Conservation (phyloP, 2,113 vertebrate species). For the Hippocampus comes region DNA sequence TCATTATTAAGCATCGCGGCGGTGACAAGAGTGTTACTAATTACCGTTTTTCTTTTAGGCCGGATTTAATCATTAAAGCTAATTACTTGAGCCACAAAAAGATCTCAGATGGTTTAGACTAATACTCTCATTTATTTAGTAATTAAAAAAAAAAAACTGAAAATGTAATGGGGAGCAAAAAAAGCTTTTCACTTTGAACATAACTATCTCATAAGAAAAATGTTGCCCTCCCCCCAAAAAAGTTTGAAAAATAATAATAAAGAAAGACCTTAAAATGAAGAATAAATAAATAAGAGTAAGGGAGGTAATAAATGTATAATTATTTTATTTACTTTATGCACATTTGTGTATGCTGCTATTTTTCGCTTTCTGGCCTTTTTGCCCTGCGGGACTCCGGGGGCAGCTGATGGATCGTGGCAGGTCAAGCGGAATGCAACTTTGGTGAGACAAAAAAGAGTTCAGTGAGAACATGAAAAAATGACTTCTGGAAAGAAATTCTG, state of each 20-base stretch:
- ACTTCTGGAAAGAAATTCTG: too few relatives aligned
- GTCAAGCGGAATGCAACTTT: too few relatives aligned
- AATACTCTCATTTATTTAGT: neutral
- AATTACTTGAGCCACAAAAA: constrained; percentile 4
- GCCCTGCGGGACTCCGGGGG: too few relatives aligned
- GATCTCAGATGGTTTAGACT: neutral
- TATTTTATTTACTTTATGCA: too few relatives aligned
- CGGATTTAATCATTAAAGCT: constrained; percentile 8
- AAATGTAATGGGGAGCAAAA: neutral
- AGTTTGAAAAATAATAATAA: neutral
- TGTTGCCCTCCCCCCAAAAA: too few relatives aligned
- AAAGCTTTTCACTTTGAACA: neutral
- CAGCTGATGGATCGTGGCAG: too few relatives aligned
- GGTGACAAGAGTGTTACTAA: constrained; percentile 6
- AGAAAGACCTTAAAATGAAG: neutral
- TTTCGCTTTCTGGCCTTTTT: too few relatives aligned
- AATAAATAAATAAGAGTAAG: neutral
- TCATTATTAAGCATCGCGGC: neutral
- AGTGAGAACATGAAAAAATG: too few relatives aligned
- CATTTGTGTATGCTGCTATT: too few relatives aligned
- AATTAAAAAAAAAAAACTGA: neutral
- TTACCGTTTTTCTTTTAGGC: constrained; percentile 6
- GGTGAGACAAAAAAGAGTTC: too few relatives aligned
- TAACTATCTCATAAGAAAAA: neutral
- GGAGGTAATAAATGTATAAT: neutral